Percentiles rank a stretch among this genome's conserved stretches.
phyloP scores from a whole-genome alignment of 2,797 vertebrate species.

The Pyrrhura leucotis region DNA sequence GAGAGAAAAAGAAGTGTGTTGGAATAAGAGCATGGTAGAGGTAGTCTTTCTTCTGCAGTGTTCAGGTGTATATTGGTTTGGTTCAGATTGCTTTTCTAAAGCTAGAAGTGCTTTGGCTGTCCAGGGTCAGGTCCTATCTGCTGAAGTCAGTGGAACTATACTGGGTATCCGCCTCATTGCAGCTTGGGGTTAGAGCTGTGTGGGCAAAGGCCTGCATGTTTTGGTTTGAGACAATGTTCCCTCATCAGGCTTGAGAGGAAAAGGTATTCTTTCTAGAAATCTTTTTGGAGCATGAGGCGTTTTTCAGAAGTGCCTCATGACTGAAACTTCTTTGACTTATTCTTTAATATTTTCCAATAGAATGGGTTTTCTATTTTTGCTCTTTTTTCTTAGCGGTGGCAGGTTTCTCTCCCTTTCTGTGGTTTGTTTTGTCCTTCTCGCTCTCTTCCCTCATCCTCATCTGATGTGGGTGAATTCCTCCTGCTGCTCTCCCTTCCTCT shows the following conservation, averaged over 20 bases:
- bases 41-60: background rate
- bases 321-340: background rate
- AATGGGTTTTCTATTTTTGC: background rate
- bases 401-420: background rate
- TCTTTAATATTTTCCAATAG: background rate
- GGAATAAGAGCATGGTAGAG: background rate
- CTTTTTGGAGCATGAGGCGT: background rate
- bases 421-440: background rate
- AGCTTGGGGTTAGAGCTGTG: background rate
- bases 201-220: background rate
- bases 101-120: background rate
- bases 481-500: background rate
- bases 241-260: background rate
- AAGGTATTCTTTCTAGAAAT: background rate
- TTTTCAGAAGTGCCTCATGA: background rate
- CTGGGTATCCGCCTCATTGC: background rate
- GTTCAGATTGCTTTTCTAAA: background rate
- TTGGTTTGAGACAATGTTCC: background rate
- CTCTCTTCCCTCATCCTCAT: background rate
- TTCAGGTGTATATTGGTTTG: background rate
- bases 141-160: background rate
- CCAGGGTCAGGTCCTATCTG: background rate
- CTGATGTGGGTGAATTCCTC: slow-evolving; percentile 4
- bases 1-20: background rate
- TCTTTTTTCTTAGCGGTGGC: background rate